Evolutionary conservation across 2,888 invertebrate species (phyloP).

Genomic region (Aricia artaxerxes): DNA sequence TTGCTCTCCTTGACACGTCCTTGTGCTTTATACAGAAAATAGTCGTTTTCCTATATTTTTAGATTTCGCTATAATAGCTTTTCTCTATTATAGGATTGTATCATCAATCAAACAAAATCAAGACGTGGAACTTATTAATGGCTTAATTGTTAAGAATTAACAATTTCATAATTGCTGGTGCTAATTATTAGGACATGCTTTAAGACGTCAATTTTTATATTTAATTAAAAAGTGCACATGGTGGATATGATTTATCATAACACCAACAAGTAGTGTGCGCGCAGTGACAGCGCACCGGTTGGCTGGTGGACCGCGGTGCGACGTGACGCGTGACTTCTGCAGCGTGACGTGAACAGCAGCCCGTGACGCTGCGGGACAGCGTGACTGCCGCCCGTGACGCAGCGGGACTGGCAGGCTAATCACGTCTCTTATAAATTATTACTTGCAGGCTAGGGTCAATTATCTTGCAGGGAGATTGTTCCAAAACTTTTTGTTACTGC

Average conservation of each 20-base stretch:
- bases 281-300: conserved; percentile 3
- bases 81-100: too few relatives aligned
- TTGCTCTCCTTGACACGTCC: too few relatives aligned
- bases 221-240: background rate
- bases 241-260: background rate
- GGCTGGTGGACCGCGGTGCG: background rate
- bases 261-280: background rate
- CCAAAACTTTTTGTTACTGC: too few relatives aligned
- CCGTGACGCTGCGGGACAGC: background rate
- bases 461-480: too few relatives aligned
- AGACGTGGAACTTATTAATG: background rate
- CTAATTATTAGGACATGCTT: background rate
- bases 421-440: background rate
- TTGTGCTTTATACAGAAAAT: too few relatives aligned
- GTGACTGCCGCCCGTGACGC: background rate
- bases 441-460: background rate
- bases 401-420: background rate
- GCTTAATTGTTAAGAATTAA: background rate
- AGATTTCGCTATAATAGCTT: too few relatives aligned
- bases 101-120: too few relatives aligned
- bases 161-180: background rate
- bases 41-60: too few relatives aligned
- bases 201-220: background rate
- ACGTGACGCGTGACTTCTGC: background rate
- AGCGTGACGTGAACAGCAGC: background rate